Evolutionary conservation across 2,888 invertebrate genomes (phyloP).

Genomic region (Lithosia quadra): DNA sequence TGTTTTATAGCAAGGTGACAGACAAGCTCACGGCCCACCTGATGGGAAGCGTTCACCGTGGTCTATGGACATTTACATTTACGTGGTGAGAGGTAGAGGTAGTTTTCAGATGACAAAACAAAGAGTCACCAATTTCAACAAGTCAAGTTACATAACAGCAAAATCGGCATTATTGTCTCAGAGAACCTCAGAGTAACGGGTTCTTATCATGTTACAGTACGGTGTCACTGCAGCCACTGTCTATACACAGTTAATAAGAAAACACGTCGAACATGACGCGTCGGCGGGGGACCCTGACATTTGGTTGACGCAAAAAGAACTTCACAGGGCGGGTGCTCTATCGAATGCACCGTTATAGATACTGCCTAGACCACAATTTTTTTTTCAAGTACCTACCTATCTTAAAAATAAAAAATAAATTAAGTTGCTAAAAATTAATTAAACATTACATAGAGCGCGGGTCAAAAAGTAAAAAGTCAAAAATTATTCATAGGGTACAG

Average conservation of each 20-base stretch:
- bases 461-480: too few relatives aligned
- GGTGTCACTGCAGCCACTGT: conserved; percentile 39
- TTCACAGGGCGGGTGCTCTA: conserved; percentile 44
- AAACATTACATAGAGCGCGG: too few relatives aligned
- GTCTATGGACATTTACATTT: too few relatives aligned
- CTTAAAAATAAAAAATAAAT: too few relatives aligned
- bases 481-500: too few relatives aligned
- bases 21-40: too few relatives aligned
- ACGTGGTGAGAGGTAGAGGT: too few relatives aligned
- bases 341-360: conserved; percentile 42
- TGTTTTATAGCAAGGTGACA: too few relatives aligned
- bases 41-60: too few relatives aligned
- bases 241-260: conserved; percentile 20
- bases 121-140: too few relatives aligned
- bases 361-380: background rate
- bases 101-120: too few relatives aligned
- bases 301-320: conserved; percentile 57
- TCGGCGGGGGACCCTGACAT: conserved; percentile 67
- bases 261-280: conserved; percentile 56
- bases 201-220: conserved; percentile 26
- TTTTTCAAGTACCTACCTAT: background rate
- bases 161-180: background rate
- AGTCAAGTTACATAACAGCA: background rate
- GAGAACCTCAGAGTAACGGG: background rate
- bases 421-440: too few relatives aligned